These are phyloP conservation scores for Conomelus anceps DNA, from an alignment of 2,888 invertebrate species.

Conservation along the genomic window DNA sequence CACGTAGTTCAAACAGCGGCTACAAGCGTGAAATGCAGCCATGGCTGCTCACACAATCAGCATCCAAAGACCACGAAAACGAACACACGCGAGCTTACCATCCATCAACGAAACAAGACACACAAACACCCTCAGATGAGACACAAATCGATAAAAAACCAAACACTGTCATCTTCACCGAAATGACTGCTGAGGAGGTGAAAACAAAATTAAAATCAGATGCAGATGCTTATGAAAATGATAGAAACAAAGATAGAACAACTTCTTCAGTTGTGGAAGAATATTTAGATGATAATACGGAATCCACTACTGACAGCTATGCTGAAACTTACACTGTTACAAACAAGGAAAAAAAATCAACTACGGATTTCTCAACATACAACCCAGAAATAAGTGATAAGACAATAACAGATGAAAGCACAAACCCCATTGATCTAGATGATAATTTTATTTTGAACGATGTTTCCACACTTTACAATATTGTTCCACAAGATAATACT, in stretches of 20 bases:
- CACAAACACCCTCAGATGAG: background rate
- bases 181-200: background rate
- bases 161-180: background rate
- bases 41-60: constrained; percentile 33
- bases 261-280: background rate
- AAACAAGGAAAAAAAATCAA: background rate
- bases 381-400: constrained; percentile 1
- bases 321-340: background rate
- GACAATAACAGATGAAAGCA: background rate
- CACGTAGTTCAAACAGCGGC: constrained; percentile 15
- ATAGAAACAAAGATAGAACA: background rate
- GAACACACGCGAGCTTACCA: background rate
- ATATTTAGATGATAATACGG: background rate
- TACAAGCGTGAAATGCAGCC: constrained; percentile 35
- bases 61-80: background rate
- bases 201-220: background rate
- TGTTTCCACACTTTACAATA: background rate
- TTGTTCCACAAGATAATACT: background rate
- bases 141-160: background rate
- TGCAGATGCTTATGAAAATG: background rate
- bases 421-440: background rate
- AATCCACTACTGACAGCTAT: background rate
- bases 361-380: background rate
- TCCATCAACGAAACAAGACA: background rate
- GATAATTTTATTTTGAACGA: background rate